Conservation (phyloP, 2,888 invertebrate species). For the Bellardia bayeri region DNA sequence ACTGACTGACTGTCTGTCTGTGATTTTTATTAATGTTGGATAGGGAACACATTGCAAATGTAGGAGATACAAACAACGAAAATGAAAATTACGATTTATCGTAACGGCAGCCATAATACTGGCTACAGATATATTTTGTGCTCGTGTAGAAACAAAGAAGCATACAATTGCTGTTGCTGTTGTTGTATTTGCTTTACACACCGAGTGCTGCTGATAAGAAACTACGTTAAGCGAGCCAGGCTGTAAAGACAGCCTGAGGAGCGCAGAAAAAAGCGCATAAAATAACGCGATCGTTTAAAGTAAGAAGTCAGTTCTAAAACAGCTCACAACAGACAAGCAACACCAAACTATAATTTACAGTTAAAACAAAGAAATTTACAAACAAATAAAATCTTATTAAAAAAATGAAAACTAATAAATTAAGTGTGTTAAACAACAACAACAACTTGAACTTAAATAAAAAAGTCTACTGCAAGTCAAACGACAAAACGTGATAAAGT, state of each 20-base stretch:
- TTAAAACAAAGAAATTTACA: not conserved
- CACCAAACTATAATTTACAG: not conserved
- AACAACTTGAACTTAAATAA: not conserved
- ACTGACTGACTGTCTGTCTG: conserved; percentile 15
- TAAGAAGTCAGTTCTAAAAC: conserved; percentile 72
- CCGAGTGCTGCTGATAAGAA: conserved; percentile 30
- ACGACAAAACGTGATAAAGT: conserved; percentile 46
- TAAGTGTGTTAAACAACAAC: not conserved
- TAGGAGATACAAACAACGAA: conserved; percentile 19
- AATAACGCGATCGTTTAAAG: conserved; percentile 69
- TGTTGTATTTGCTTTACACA: conserved; percentile 41
- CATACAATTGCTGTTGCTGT: conserved; percentile 8
- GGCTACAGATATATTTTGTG: conserved; percentile 35
- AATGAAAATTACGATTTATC: conserved; percentile 55
- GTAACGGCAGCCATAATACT: conserved; percentile 30
- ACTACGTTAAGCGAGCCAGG: conserved; percentile 52
- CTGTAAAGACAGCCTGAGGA: conserved; percentile 36
- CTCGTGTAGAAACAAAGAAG: conserved; percentile 1
- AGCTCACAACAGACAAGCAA: conserved; percentile 66
- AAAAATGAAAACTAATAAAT: conserved; percentile 42
- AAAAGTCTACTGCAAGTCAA: conserved; percentile 21
- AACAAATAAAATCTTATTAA: conserved; percentile 4
- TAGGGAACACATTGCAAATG: conserved; percentile 49
- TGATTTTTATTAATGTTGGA: conserved; percentile 21
- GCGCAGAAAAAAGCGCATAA: conserved; percentile 70